Percentiles rank a stretch among this genome's conserved stretches.
Evolutionary conservation across 2,888 invertebrate species (phyloP).

Genomic region (Epistrophella euchroma): DNA sequence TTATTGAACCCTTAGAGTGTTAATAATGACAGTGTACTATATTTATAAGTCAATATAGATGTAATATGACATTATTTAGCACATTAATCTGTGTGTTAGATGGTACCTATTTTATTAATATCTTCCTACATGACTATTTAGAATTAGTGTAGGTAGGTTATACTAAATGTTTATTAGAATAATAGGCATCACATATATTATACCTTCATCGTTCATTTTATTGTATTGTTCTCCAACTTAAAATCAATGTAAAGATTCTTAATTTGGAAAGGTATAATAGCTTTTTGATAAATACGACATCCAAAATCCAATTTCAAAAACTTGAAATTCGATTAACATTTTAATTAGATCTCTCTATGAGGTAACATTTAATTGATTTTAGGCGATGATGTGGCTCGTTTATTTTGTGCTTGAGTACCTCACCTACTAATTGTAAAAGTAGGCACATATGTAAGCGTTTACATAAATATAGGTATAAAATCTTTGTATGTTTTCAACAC

Average conservation of each 20-base stretch:
- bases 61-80: slow-evolving; percentile 7
- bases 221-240: background rate
- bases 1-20: slow-evolving; percentile 16
- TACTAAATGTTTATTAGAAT: too few relatives aligned
- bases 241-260: background rate
- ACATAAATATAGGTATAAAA: too few relatives aligned
- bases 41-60: slow-evolving; percentile 1
- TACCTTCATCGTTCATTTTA: too few relatives aligned
- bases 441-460: too few relatives aligned
- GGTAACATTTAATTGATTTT: background rate
- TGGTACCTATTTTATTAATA: slow-evolving; percentile 4
- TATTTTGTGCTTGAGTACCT: too few relatives aligned
- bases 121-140: background rate
- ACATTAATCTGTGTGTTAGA: background rate
- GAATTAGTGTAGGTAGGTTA: background rate
- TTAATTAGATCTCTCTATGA: background rate
- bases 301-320: background rate
- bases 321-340: slow-evolving; percentile 3
- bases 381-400: background rate
- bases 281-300: background rate
- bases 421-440: too few relatives aligned
- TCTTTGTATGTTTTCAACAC: too few relatives aligned
- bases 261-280: background rate
- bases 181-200: too few relatives aligned
- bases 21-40: slow-evolving; percentile 1